Conservation (phyloP, 1,140 invertebrate species). For the Meteorus sp. region DNA sequence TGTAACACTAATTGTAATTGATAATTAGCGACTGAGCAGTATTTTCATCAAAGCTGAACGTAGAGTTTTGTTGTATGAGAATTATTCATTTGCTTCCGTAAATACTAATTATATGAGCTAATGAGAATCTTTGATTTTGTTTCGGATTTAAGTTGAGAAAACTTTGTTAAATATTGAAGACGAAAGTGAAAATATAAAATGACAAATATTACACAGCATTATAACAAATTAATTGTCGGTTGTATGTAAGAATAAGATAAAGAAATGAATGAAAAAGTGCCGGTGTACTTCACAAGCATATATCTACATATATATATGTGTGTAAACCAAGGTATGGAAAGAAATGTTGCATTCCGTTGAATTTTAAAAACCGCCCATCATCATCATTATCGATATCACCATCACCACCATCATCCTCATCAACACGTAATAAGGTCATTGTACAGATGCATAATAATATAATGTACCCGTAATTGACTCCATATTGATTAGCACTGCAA, state of each 20-base stretch:
- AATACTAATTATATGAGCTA: slow-evolving; percentile 26
- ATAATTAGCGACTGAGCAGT: slow-evolving; percentile 44
- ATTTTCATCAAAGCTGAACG: slow-evolving; percentile 34
- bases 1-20: slow-evolving; percentile 38
- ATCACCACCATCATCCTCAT: no score
- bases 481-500: slow-evolving; percentile 31
- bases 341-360: slow-evolving; percentile 53
- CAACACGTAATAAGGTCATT: slow-evolving; percentile 42
- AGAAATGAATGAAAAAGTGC: slow-evolving; percentile 8
- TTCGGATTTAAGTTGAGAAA: no score
- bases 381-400: no score
- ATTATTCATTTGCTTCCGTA: slow-evolving; percentile 29
- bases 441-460: slow-evolving; percentile 46
- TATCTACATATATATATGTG: slow-evolving; percentile 16
- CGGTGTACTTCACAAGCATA: slow-evolving; percentile 2
- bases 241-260: no score
- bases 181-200: no score
- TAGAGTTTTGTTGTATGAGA: slow-evolving; percentile 14
- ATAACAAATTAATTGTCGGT: no score
- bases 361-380: slow-evolving; percentile 27
- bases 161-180: no score
- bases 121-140: no score
- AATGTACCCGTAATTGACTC: slow-evolving; percentile 36
- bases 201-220: no score
- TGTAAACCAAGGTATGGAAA: slow-evolving; percentile 21